Percentiles rank a stretch among this genome's conserved stretches.
Conservation (phyloP, 1,140 invertebrate species). For the Euglossa dilemma region DNA sequence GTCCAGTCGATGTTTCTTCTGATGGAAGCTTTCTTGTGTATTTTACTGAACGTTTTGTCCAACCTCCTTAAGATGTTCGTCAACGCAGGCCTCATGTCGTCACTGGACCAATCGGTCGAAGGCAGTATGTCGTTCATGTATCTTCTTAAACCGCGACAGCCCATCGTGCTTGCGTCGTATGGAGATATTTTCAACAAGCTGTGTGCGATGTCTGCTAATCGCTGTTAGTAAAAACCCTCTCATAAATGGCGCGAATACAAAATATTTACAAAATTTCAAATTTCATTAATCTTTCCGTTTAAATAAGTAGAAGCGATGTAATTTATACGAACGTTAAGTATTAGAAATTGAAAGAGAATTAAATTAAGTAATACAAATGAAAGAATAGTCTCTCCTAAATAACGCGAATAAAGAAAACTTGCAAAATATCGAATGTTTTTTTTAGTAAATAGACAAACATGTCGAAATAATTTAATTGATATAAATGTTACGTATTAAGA, state of each 20-base stretch:
- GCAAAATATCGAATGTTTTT: too few species aligned
- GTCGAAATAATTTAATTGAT: too few species aligned
- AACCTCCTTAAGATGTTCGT: slow-evolving; percentile 95
- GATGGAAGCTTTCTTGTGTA: slow-evolving; percentile 97
- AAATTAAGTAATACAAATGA: too few species aligned
- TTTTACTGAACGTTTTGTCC: slow-evolving; percentile 98
- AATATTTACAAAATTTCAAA: neutral
- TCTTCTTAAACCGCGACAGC: slow-evolving; percentile 93
- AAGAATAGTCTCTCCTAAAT: too few species aligned
- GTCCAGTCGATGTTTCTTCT: slow-evolving; percentile 97
- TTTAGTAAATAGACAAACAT: too few species aligned
- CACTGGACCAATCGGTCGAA: slow-evolving; percentile 98
- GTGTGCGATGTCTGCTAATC: slow-evolving; percentile 97
- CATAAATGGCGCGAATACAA: neutral
- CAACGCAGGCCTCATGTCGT: slow-evolving; percentile 94
- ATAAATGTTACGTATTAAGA: too few species aligned
- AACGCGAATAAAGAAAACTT: too few species aligned
- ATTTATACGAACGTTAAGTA: too few species aligned
- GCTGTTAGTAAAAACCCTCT: slow-evolving; percentile 80
- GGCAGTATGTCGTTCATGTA: slow-evolving; percentile 98
- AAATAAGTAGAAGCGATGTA: too few species aligned
- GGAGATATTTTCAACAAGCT: slow-evolving; percentile 98
- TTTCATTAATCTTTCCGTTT: too few species aligned
- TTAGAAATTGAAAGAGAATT: too few species aligned
- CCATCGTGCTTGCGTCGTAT: slow-evolving; percentile 98